A percentile compares a stretch with the other conserved stretches of the same genome.
Conservation (phyloP, 2,113 vertebrate species). For the Clarias gariepinus region DNA sequence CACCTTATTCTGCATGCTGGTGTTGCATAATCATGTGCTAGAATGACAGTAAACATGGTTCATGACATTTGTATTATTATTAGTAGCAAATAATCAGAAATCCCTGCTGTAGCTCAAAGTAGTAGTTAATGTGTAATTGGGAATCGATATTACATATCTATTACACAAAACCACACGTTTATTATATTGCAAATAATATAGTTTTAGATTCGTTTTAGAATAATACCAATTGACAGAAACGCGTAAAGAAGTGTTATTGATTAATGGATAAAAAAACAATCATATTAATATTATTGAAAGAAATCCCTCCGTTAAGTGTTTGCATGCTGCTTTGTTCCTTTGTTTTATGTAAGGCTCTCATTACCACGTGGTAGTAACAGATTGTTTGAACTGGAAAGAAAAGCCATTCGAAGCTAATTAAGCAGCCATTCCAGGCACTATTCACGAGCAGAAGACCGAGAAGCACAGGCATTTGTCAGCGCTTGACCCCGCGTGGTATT, state of each 20-base stretch:
- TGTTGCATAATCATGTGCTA: background rate
- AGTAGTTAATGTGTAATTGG: background rate
- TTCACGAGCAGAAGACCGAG: conserved; percentile 85
- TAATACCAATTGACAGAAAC: background rate
- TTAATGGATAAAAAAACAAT: conserved; percentile 1
- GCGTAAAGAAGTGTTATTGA: conserved; percentile 5
- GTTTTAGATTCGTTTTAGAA: background rate
- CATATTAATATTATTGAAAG: conserved; percentile 27
- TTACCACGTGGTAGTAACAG: conserved; percentile 94
- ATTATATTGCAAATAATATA: background rate
- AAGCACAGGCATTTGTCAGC: conserved; percentile 92
- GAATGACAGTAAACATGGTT: background rate
- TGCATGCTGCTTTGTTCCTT: conserved; percentile 78
- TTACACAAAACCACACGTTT: background rate
- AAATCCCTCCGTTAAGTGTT: conserved; percentile 76
- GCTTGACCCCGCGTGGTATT: conserved; percentile 92
- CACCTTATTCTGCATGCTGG: conserved; percentile 18
- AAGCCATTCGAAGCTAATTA: conserved; percentile 95
- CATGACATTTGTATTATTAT: background rate
- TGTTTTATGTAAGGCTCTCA: conserved; percentile 87
- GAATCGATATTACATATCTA: background rate
- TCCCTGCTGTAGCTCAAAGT: background rate
- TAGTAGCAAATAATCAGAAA: background rate
- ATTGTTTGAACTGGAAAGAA: conserved; percentile 96
- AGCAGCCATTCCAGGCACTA: conserved; percentile 91